These are phyloP conservation scores for Pocillopora verrucosa DNA, from an alignment of 64 coral and sea anemone species.

Conservation along the genomic window DNA sequence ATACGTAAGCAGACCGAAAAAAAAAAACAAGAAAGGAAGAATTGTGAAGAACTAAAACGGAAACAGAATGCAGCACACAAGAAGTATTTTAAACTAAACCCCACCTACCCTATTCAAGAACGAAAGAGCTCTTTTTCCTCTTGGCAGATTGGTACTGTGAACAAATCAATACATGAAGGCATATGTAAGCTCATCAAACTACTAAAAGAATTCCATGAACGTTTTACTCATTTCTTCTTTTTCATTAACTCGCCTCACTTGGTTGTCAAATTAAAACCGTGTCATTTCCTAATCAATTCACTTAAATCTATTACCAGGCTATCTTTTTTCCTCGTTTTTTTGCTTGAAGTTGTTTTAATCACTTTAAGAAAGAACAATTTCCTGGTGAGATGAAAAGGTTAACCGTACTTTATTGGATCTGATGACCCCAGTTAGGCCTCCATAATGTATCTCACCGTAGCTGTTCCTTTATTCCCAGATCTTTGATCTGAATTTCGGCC, in stretches of 20 bases:
- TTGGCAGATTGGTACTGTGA: constrained; percentile 72
- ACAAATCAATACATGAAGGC: neutral
- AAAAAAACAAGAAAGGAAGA: neutral
- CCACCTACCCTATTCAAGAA: constrained; percentile 73
- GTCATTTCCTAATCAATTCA: no score
- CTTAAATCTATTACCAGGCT: no score
- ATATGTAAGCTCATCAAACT: neutral
- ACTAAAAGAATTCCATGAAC: neutral
- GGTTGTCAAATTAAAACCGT: no score
- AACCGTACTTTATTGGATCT: neutral
- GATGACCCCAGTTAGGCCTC: neutral
- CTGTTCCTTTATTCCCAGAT: constrained; percentile 83
- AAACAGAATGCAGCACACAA: no score
- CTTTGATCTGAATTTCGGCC: constrained; percentile 92
- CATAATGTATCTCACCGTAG: constrained; percentile 54
- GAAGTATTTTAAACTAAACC: neutral
- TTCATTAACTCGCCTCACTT: no score
- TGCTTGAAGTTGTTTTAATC: no score
- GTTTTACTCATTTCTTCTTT: no score
- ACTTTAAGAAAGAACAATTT: no score
- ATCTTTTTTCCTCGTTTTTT: no score
- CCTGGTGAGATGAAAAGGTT: no score
- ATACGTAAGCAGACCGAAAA: neutral
- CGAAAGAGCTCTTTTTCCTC: constrained; percentile 73
- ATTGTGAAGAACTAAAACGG: no score